phyloP scores from a whole-genome alignment of 2,113 vertebrate species.

The Mixornis gularis region DNA sequence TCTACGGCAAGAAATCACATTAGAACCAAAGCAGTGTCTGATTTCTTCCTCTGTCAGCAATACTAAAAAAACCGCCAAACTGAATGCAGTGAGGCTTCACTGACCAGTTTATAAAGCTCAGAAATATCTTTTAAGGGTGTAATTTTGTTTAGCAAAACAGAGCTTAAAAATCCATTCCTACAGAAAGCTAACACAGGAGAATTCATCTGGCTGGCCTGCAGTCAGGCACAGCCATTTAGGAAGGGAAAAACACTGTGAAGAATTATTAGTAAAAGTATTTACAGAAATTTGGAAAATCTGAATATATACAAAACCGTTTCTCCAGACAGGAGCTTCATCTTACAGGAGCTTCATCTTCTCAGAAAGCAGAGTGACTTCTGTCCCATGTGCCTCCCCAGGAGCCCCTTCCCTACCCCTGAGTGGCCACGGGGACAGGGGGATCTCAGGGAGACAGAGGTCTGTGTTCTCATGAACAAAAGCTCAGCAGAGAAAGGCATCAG shows the following conservation, averaged over 20 bases:
- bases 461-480: fast-evolving
- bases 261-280: constrained; percentile 10
- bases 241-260: background rate
- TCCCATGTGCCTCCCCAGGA: background rate
- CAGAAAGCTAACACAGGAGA: background rate
- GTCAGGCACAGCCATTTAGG: background rate
- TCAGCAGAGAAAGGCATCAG: background rate
- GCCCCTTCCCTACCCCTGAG: background rate
- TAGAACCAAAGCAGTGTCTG: background rate
- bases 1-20: background rate
- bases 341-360: background rate
- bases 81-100: background rate
- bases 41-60: background rate
- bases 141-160: background rate
- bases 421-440: background rate
- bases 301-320: background rate
- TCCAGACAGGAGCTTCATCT: background rate
- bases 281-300: constrained; percentile 26
- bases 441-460: fast-evolving
- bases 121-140: background rate
- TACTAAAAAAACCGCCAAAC: background rate
- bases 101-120: background rate
- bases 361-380: background rate
- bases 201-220: background rate
- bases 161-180: background rate